These are phyloP conservation scores for Aphidius gifuensis DNA, from an alignment of 1,140 invertebrate species.

Conservation along the genomic window DNA sequence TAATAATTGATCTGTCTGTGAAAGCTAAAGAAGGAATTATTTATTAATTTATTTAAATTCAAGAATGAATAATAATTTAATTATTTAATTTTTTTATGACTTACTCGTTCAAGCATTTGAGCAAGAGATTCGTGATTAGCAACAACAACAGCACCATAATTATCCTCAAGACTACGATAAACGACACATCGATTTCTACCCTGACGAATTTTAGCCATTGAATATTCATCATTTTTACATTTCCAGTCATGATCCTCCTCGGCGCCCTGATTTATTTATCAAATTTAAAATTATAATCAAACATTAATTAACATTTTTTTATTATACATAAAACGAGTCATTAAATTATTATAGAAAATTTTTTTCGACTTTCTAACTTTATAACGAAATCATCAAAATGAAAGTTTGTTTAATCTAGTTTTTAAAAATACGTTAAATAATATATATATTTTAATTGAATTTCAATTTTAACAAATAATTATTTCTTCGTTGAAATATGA, in stretches of 20 bases:
- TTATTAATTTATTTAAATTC: neutral
- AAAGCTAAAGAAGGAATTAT: conserved; percentile 15
- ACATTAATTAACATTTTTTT: neutral
- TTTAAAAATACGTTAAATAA: too few species aligned
- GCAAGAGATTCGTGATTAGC: conserved; percentile 84
- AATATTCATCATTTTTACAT: conserved; percentile 46
- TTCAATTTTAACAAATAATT: too few species aligned
- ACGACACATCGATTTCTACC: conserved; percentile 74
- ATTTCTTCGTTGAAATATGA: too few species aligned
- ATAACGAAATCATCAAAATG: too few species aligned
- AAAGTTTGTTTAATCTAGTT: too few species aligned
- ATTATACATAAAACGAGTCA: too few species aligned
- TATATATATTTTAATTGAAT: too few species aligned
- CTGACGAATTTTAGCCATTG: conserved; percentile 62
- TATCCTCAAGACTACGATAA: conserved; percentile 79
- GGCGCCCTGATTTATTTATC: conserved; percentile 44
- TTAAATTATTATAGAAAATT: too few species aligned
- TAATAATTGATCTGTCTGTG: conserved; percentile 68
- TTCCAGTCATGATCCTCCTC: conserved; percentile 59
- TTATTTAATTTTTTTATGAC: conserved; percentile 6
- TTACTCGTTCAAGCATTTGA: conserved; percentile 78
- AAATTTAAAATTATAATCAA: conserved; percentile 6
- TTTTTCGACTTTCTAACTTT: neutral
- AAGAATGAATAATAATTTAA: neutral
- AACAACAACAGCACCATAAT: conserved; percentile 83